These are phyloP conservation scores for Mobula birostris DNA, from an alignment of 2,113 vertebrate genomes.

Conservation along the genomic window DNA sequence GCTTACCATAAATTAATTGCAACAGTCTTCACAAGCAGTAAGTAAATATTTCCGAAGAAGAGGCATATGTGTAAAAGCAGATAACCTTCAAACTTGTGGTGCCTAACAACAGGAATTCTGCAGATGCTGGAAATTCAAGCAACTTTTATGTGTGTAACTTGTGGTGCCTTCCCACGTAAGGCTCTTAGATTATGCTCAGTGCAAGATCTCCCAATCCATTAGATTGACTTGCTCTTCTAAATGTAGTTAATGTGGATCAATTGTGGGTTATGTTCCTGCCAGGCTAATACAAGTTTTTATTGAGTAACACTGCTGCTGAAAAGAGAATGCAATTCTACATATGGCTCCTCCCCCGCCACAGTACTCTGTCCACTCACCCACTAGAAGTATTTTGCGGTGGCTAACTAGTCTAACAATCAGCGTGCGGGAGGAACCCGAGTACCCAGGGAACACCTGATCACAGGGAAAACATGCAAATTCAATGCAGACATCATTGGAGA, in stretches of 20 bases:
- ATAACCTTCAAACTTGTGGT: background rate
- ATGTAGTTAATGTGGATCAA: background rate
- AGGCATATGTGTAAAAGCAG: background rate
- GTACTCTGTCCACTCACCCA: too few species aligned
- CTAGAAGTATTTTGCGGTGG: too few species aligned
- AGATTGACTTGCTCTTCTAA: background rate
- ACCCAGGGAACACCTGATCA: too few species aligned
- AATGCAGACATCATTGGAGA: too few species aligned
- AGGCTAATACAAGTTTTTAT: background rate
- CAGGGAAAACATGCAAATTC: too few species aligned
- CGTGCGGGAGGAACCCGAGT: too few species aligned
- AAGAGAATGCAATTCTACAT: background rate
- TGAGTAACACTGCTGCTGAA: background rate
- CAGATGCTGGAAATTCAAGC: too few species aligned
- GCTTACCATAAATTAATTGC: slow-evolving; percentile 42
- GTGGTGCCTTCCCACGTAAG: background rate
- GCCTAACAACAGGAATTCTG: too few species aligned
- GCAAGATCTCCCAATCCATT: background rate
- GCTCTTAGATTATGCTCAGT: background rate
- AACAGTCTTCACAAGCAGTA: slow-evolving; percentile 47
- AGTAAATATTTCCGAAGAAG: slow-evolving; percentile 40
- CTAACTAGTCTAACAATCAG: too few species aligned
- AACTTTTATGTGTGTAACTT: too few species aligned
- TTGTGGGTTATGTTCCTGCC: too few species aligned
- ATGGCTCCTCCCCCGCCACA: too few species aligned